Evolutionary conservation across 2,113 vertebrate species (phyloP).

Genomic region (Apteryx mantelli): DNA sequence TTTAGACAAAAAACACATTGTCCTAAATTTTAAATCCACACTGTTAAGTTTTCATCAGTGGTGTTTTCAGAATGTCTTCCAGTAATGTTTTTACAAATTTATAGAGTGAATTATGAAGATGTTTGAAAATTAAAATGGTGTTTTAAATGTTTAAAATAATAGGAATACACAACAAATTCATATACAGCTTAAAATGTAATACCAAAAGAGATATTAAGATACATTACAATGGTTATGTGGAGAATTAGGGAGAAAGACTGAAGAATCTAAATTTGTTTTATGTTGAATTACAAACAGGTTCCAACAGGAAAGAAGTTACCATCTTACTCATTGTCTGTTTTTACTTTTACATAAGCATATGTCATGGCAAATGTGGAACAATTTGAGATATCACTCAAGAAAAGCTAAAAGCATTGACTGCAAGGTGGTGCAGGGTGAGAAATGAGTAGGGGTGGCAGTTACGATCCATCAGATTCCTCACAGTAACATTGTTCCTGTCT

Average conservation of each 20-base stretch:
- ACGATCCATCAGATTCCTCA: background rate
- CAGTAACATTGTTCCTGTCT: background rate
- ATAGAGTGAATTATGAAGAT: background rate
- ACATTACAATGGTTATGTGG: fast-evolving
- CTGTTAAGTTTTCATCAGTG: fast-evolving
- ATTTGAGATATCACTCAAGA: background rate
- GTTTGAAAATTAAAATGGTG: background rate
- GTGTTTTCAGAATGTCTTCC: background rate
- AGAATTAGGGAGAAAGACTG: background rate
- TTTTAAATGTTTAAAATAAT: background rate
- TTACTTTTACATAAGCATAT: background rate
- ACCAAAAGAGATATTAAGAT: background rate
- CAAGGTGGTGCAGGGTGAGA: background rate
- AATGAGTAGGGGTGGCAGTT: background rate
- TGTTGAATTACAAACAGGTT: background rate
- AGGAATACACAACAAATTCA: background rate
- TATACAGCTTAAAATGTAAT: background rate
- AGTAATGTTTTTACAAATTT: background rate
- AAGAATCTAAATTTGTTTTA: background rate
- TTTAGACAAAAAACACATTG: background rate
- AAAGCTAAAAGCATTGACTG: background rate
- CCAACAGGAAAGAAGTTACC: background rate
- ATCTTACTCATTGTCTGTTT: background rate
- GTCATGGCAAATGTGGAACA: background rate
- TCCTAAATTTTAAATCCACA: background rate